phyloP scores from a whole-genome alignment of 2,797 vertebrate species.

The Aselliscus stoliczkanus region DNA sequence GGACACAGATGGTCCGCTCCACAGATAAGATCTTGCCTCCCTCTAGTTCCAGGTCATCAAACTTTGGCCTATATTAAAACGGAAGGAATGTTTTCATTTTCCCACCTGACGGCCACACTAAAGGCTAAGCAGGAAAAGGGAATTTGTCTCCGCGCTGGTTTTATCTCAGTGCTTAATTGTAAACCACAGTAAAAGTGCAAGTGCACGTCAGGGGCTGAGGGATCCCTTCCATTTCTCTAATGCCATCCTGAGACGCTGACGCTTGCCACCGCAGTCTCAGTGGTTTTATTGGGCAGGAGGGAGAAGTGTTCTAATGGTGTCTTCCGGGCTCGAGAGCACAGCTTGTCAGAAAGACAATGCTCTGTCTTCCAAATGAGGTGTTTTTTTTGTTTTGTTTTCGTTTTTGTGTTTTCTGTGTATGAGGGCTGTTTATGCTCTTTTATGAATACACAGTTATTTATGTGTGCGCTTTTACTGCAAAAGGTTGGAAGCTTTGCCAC shows the following conservation, averaged over 20 bases:
- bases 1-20: not conserved
- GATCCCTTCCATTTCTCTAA: not conserved
- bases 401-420: not conserved
- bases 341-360: not conserved
- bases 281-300: not conserved
- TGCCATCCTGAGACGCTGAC: not conserved
- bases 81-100: not conserved
- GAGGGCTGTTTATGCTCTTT: not conserved
- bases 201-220: not conserved
- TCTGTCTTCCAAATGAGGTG: not conserved
- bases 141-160: conserved; percentile 4
- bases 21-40: not conserved
- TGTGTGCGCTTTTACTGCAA: not conserved
- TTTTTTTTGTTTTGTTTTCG: too few relatives aligned
- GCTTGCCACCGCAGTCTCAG: not conserved
- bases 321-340: not conserved
- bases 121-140: not conserved
- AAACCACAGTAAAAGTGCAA: not conserved
- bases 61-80: not conserved
- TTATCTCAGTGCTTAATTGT: not conserved
- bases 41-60: conserved; percentile 19
- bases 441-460: not conserved
- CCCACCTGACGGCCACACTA: not conserved
- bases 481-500: not conserved
- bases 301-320: not conserved